Evolutionary conservation across 2,797 vertebrate species (phyloP), one percentile per base, ranked within the genome.

Genomic region (Carapus acus): DNA sequence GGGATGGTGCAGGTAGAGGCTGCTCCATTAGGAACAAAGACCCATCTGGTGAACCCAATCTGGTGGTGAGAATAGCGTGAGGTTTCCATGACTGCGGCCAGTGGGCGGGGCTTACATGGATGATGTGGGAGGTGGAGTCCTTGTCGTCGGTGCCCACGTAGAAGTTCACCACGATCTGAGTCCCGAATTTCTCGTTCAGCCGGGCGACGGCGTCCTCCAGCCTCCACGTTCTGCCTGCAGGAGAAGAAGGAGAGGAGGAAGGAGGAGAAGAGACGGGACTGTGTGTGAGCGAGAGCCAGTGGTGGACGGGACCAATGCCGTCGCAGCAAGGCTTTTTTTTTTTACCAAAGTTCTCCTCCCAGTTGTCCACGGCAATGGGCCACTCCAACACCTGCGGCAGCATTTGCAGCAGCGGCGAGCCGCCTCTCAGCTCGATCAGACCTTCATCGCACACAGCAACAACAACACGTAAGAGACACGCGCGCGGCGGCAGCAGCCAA

Each of bases 31-130:
- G n/a, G n/a, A n/a, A n/a, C n/a, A n/a, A n/a, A n/a, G n/a, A n/a
- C n/a, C n/a, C n/a, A n/a, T n/a, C n/a, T n/a, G n/a, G n/a, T n/a
- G n/a, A n/a, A n/a, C n/a, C n/a, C n/a, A n/a, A n/a, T n/a, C n/a
- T n/a, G n/a, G n/a, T n/a, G n/a, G n/a, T n/a, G n/a, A n/a, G n/a
- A n/a, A n/a, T n/a, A n/a, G n/a, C n/a, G n/a, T n/a, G n/a, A n/a
- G n/a, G n/a, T n/a, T n/a, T n/a, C n/a, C n/a, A n/a, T n/a, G n/a
- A n/a, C n/a, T n/a, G n/a, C n/a, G n/a, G n/a, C n/a, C n/a, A n/a
- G n/a, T n/a, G n/a, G n/a, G n/a, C n/a, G n/a, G 82, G 68, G 93
- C 94, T 84, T 90, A 98, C 94, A 43, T 98, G 94, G 84, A 98
- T 93, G 73, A 96, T 90, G 53, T 96, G 85, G 3, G 88, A 85